Percentiles rank a stretch among this genome's conserved stretches.
phyloP scores from a whole-genome alignment of 2,113 vertebrate species.

The Cricetomys ansorgei region DNA sequence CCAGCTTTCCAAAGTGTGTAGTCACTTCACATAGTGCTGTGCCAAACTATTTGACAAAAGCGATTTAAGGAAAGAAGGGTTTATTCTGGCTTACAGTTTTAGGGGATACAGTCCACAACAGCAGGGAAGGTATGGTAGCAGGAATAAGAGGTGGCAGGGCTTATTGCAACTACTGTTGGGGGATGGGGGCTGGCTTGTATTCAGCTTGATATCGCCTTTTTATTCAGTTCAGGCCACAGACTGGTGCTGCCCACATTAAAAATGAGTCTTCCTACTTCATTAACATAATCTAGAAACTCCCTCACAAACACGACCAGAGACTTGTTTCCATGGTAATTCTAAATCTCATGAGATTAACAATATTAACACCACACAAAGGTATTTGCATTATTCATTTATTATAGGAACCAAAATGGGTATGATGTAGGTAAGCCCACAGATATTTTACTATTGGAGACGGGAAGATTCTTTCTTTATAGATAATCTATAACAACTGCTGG shows the following conservation, averaged over 20 bases:
- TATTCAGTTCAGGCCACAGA: neutral
- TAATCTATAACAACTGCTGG: fast-evolving
- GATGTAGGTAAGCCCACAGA: too few relatives aligned
- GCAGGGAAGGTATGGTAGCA: neutral
- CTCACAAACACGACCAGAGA: neutral
- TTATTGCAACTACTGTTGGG: neutral
- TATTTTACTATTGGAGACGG: neutral
- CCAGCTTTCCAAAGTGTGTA: neutral
- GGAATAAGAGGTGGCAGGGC: neutral
- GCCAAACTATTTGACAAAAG: neutral
- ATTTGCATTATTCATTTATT: neutral
- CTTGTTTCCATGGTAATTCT: neutral
- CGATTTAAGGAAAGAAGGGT: neutral
- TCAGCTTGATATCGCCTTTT: neutral
- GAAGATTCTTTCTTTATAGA: neutral
- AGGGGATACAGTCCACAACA: too few relatives aligned
- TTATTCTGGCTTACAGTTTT: neutral
- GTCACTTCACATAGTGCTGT: neutral
- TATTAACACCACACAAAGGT: neutral
- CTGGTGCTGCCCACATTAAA: neutral
- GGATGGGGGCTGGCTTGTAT: neutral
- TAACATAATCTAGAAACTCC: neutral
- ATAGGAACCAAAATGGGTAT: neutral
- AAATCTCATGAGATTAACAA: neutral
- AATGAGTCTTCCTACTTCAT: neutral